Evolutionary conservation across 2,797 vertebrate species (phyloP).

Genomic region (Hypotaenidia philippensis): DNA sequence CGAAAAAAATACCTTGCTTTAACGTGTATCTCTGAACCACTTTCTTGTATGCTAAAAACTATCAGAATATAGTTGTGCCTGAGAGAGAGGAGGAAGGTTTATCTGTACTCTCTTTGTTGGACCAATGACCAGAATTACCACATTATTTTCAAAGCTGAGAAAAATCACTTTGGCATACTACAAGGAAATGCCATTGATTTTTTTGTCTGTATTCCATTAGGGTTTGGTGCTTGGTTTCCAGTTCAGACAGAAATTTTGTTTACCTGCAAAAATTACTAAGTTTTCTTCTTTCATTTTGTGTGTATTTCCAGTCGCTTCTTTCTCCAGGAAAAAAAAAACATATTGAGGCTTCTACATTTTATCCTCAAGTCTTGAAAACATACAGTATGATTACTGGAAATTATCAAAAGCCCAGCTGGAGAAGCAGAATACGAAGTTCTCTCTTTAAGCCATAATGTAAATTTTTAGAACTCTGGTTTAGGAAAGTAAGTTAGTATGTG

Average conservation of each 20-base stretch:
- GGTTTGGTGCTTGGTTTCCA: constrained; percentile 4
- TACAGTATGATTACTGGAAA: not conserved
- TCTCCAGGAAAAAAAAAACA: not conserved
- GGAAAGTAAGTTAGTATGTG: not conserved
- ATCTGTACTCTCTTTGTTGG: not conserved
- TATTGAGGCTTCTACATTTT: not conserved
- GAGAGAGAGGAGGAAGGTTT: not conserved
- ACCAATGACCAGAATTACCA: not conserved
- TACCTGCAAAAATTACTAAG: not conserved
- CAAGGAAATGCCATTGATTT: not conserved
- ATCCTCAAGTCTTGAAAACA: not conserved
- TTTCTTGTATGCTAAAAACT: not conserved
- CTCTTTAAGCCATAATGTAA: not conserved
- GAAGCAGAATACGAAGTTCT: not conserved
- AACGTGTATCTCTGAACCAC: not conserved
- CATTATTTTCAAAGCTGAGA: not conserved
- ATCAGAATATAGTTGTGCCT: not conserved
- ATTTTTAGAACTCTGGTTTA: not conserved
- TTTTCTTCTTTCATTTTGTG: not conserved
- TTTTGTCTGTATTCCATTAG: not conserved
- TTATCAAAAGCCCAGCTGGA: not conserved
- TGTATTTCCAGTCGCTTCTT: not conserved
- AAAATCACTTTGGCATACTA: not conserved
- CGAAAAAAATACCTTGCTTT: not conserved
- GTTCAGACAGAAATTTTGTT: constrained; percentile 11